Evolutionary conservation across 2,797 vertebrate genomes (phyloP).

Genomic region (Catamblyrhynchus diadema): DNA sequence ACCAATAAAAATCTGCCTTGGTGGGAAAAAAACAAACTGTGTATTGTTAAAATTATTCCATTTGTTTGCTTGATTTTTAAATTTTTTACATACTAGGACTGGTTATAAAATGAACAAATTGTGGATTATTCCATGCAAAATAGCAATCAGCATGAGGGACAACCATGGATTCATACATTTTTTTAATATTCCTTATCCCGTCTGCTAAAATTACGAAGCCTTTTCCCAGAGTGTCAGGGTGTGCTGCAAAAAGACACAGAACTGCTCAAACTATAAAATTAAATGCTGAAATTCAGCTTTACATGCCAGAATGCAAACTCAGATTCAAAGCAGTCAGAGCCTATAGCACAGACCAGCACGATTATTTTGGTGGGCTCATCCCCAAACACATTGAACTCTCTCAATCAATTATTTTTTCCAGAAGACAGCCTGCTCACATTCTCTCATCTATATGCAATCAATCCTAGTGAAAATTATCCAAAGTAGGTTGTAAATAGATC

Average conservation of each 20-base stretch:
- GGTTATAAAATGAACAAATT: slow-evolving; percentile 23
- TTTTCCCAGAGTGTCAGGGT: slow-evolving; percentile 35
- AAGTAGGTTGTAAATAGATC: slow-evolving; percentile 7
- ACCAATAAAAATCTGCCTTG: background rate
- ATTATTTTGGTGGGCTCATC: background rate
- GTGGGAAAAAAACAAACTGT: background rate
- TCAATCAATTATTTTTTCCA: background rate
- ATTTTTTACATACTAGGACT: background rate
- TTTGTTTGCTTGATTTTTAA: background rate
- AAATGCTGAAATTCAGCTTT: slow-evolving; percentile 24
- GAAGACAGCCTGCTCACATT: background rate
- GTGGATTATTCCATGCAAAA: slow-evolving; percentile 4
- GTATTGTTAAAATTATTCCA: background rate
- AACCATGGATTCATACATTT: background rate
- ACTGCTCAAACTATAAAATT: slow-evolving; percentile 9
- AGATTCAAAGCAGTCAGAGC: background rate
- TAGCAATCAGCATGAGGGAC: background rate
- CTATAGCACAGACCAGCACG: background rate
- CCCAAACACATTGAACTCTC: background rate
- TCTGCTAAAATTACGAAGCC: slow-evolving; percentile 19
- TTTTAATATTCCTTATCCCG: background rate
- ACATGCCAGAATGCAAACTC: background rate
- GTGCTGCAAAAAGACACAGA: slow-evolving; percentile 10
- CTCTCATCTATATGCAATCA: background rate
- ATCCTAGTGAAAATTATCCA: background rate